Evolutionary conservation across 2,888 invertebrate genomes (phyloP).

Genomic region (Drosophila parthenogenetica): DNA sequence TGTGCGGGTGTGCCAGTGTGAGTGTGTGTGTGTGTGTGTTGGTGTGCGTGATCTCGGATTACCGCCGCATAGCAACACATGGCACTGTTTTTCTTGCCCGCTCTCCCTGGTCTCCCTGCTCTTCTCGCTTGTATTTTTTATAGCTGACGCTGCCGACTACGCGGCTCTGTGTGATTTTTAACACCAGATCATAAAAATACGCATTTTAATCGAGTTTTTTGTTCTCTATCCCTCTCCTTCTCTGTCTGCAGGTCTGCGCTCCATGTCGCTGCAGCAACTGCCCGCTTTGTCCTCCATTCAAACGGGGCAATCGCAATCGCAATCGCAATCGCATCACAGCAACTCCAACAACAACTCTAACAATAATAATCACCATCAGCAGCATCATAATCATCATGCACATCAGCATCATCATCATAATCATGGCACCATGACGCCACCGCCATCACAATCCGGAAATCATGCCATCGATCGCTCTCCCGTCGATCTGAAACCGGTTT

Average conservation of each 20-base stretch:
- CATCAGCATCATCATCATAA: constrained; percentile 70
- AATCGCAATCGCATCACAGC: constrained; percentile 55
- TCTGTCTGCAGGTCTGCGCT: constrained; percentile 77
- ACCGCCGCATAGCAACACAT: constrained; percentile 61
- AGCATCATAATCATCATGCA: constrained; percentile 60
- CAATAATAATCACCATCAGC: constrained; percentile 56
- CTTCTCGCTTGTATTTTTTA: constrained; percentile 31
- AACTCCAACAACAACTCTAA: neutral
- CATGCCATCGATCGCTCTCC: constrained; percentile 69
- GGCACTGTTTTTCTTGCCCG: constrained; percentile 17
- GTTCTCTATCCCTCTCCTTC: constrained; percentile 10
- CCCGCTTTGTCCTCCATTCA: constrained; percentile 64
- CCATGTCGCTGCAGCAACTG: constrained; percentile 82
- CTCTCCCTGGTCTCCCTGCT: neutral
- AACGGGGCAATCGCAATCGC: constrained; percentile 50
- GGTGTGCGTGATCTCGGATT: constrained; percentile 46
- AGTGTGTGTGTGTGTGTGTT: constrained; percentile 12
- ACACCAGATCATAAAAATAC: constrained; percentile 59
- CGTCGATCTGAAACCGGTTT: constrained; percentile 83
- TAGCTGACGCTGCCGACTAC: constrained; percentile 39
- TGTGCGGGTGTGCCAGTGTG: constrained; percentile 1
- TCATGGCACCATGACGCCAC: constrained; percentile 74
- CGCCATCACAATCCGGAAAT: constrained; percentile 73
- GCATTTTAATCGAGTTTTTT: constrained; percentile 57
- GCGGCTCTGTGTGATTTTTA: constrained; percentile 72